Base-by-base conservation (phyloP, 23 tunicate genomes). In the Trididemnum clinides region DNA sequence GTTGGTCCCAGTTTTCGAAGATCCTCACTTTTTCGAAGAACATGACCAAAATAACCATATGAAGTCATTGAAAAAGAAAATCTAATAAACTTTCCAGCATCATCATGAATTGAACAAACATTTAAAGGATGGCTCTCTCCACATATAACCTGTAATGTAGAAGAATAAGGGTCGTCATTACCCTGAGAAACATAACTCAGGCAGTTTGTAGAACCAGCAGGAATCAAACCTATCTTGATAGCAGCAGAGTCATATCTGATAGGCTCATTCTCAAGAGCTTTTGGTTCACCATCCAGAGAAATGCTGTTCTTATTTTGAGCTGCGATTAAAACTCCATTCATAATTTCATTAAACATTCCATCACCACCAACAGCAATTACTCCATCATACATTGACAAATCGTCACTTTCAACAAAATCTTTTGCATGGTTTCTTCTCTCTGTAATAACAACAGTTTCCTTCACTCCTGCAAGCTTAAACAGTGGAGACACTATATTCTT, bases 361-460 rank as follows among this genome's bases (percentile, higher is more conserved):
- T 94, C 98, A 3, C 98, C 98, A 51, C 98, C 98, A 51, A 94
- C 98, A 54, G 98, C 94, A 32, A 94, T 51, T 4, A 94, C 86
- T 33, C 98, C 98, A 75, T 87, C 91, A 74, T 39, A 85, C 3
- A 29, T 38, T 5, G 85, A 63, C 7, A 94, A 28, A 64, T 89
- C 90, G 32, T 78, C 70, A 39, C 38, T 66, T 85, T 89, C 74
- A 2, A 94, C 84, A 81, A 63, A 81, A 3, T 89, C 84, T 50
- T 51, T 85, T 0, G 98, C 98, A 62, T 94, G 90, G 74, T 89
- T 82, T 29, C 82, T 85, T 28, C 80, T 73, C 28, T 85, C 78
- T 25, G 98, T 94, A 6, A 65, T 4, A n/a, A 85, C 73, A 3
- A 81, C 88, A 21, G 72, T 82, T 32, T 57, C 66, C 50, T 85